These are phyloP conservation scores for Heliconius erato DNA, from an alignment of 2,888 invertebrate species.

Conservation along the genomic window DNA sequence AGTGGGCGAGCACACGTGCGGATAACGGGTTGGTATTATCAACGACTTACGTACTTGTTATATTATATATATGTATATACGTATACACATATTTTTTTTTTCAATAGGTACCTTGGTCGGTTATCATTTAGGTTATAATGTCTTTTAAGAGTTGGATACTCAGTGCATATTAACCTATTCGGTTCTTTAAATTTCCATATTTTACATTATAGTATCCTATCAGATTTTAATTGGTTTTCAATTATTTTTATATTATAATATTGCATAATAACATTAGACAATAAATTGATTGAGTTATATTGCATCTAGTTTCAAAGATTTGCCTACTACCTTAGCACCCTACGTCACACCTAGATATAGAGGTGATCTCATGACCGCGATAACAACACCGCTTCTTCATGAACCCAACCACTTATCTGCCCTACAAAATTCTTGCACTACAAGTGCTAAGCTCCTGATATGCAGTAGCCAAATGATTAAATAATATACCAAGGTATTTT, in stretches of 20 bases:
- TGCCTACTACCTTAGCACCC: conserved; percentile 54
- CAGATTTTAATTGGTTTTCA: neutral
- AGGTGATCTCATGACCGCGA: conserved; percentile 80
- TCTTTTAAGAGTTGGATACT: neutral
- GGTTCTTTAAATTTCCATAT: neutral
- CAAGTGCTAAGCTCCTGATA: conserved; percentile 17
- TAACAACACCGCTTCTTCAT: conserved; percentile 59
- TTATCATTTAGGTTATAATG: neutral
- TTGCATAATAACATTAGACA: conserved; percentile 21
- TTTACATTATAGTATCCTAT: neutral
- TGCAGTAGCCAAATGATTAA: neutral
- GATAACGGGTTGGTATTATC: conserved; percentile 73
- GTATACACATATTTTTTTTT: neutral
- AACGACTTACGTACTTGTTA: conserved; percentile 56
- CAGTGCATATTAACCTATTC: neutral
- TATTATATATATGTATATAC: neutral
- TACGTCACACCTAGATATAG: conserved; percentile 82
- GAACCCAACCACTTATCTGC: conserved; percentile 51
- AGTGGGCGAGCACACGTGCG: conserved; percentile 74
- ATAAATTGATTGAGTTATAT: conserved; percentile 42
- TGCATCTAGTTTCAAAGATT: conserved; percentile 43
- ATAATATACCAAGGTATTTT: neutral
- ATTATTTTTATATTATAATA: neutral
- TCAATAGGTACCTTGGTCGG: neutral
- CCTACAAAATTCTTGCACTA: conserved; percentile 40